Base-by-base conservation (phyloP, 2,888 invertebrate species). In the Biston stratarius region DNA sequence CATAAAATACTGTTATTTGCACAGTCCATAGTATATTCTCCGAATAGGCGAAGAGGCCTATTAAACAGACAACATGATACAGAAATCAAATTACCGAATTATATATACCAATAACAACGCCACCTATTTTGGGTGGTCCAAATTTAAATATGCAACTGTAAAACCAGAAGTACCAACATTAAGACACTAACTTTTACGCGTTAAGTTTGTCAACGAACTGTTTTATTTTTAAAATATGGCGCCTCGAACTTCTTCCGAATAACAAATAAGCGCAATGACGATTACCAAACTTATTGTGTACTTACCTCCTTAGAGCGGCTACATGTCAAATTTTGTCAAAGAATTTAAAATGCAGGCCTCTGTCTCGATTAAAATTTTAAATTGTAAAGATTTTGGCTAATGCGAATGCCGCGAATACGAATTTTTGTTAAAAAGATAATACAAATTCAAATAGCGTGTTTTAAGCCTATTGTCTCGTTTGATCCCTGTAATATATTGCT, bases 371-470 rank as follows among this genome's bases (percentile, higher is more conserved):
- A 78, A 77, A 85, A 86, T 80, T 91, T 86, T 74, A 86, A 88
- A 90, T 91, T 84, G 77, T 74, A 74, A 82, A 84, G 83, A 89
- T 89, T 90, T 91, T 89, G 79, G 88, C 88, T 88, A 88, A 89
- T 89, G 85, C 83, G 65, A 72, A 75, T 80, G 85, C 72, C 79
- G 85, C 61, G 90, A 90, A 91, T 91, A 88, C 86, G 61, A 81
- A 88, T 86, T 83, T 77, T 71, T 34, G 14, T 71, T 82, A 81
- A 84, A 74, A 71, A 61, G 65, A 38, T 69, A 38, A 73, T 83
- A 76, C 1, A 72, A 69, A 83, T 83, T 83, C 84, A 71, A 53
- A 45, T 45, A 47, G 60, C 63, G 53, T 67, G 65, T 55, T 53
- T 75, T 73, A 42, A 64, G 62, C 74, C 77, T 74, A 80, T 82